phyloP scores from a whole-genome alignment of 2,888 invertebrate genomes.

The Alloplasta piceator region DNA sequence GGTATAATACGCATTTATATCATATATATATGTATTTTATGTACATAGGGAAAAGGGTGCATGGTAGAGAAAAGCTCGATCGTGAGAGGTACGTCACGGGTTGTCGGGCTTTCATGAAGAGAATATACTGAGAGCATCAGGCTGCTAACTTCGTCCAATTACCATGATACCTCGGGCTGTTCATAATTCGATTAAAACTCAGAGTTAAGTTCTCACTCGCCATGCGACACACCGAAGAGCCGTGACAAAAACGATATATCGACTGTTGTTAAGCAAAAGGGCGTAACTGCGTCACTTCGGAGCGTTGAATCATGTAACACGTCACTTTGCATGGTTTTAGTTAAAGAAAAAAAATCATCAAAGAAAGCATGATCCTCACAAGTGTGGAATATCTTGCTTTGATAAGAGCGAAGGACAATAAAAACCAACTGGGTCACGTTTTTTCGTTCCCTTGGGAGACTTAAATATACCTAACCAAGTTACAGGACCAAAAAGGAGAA shows the following conservation, averaged over 20 bases:
- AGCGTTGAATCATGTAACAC: too few relatives aligned
- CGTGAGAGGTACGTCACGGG: slow-evolving; percentile 39
- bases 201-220: slow-evolving; percentile 59
- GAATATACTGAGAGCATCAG: slow-evolving; percentile 49
- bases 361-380: too few relatives aligned
- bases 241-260: slow-evolving; percentile 51
- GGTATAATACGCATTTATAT: slow-evolving; percentile 1
- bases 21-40: neutral
- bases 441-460: too few relatives aligned
- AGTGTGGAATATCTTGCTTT: too few relatives aligned
- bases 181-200: slow-evolving; percentile 68
- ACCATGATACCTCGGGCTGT: slow-evolving; percentile 75
- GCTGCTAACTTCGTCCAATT: slow-evolving; percentile 77
- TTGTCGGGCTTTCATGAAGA: slow-evolving; percentile 42
- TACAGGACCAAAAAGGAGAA: too few relatives aligned
- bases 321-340: too few relatives aligned
- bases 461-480: too few relatives aligned
- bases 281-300: too few relatives aligned
- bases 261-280: too few relatives aligned
- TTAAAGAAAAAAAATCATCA: too few relatives aligned
- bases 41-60: slow-evolving; percentile 11
- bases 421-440: too few relatives aligned
- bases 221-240: slow-evolving; percentile 38
- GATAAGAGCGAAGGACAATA: too few relatives aligned
- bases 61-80: slow-evolving; percentile 24